These are phyloP conservation scores for Heliconius sara DNA, from an alignment of 2,888 invertebrate genomes.

Conservation along the genomic window DNA sequence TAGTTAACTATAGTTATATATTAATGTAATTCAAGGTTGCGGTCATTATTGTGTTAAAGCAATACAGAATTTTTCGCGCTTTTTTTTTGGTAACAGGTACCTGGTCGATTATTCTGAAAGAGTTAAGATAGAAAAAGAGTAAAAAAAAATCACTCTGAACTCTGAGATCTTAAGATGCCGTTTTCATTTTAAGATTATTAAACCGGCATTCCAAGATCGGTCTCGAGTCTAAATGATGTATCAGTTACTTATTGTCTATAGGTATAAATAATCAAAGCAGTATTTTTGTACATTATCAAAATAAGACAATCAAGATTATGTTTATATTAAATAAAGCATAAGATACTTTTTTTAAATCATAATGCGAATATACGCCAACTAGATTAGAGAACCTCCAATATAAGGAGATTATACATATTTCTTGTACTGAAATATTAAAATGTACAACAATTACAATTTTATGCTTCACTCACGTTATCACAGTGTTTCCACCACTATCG, in stretches of 20 bases:
- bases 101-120: too few species aligned
- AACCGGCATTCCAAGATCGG: too few species aligned
- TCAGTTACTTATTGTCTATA: neutral
- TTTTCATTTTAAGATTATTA: too few species aligned
- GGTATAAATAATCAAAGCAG: neutral
- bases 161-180: too few species aligned
- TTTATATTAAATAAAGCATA: neutral
- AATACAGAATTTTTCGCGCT: too few species aligned
- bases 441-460: slow-evolving; percentile 20
- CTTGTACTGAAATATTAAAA: slow-evolving; percentile 5
- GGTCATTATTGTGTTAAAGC: neutral
- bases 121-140: too few species aligned
- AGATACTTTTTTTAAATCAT: neutral
- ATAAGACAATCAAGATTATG: neutral
- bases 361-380: neutral
- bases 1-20: neutral
- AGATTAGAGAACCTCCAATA: slow-evolving; percentile 13
- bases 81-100: too few species aligned
- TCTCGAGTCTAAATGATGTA: neutral
- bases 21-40: slow-evolving; percentile 4
- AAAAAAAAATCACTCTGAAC: too few species aligned
- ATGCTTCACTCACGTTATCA: slow-evolving; percentile 30
- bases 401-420: neutral
- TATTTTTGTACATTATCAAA: neutral
- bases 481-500: slow-evolving; percentile 19